Base-by-base conservation (phyloP, 1,140 invertebrate genomes). In the Tetramorium parvispinum region DNA sequence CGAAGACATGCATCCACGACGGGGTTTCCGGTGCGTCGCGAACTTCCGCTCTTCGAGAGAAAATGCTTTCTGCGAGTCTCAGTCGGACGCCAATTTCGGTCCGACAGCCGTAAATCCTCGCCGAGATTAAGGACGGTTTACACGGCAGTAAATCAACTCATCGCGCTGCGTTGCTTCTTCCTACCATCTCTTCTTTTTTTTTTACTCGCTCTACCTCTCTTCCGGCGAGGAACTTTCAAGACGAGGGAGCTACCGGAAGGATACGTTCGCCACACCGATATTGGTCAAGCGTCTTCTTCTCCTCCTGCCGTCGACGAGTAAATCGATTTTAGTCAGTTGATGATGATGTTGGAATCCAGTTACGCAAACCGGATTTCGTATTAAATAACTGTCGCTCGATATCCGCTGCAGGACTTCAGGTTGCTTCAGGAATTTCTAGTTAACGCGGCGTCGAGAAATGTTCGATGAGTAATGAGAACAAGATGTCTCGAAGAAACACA, bases 351-450 rank as follows among this genome's bases (percentile, higher is more conserved):
- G 86, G 86, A 94, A 94, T 94, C 77, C 89, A 93, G 91, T 94
- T 94, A 94, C 83, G 91, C 85, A 93, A 94, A 94, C 91, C 91
- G 87, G 90, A 94, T 94, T 94, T 93, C 90, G 71, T 89, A 92
- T 93, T 92, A 93, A 93, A 93, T 93, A 94, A 94, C 93, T 92
- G 90, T 92, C 91, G 92, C 40, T 90, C 88, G 87, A 75, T 66
- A 57, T 68, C 5, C 21, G 57, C 21, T 59, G 66, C 37, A 18
- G 65, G 37, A 70, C 68, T 83, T 73, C 24, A 18, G 51, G 57
- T 24, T 63, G 57, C 13, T 77, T 81, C 40, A 55, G 53, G n/a
- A 59, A 71, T 82, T 71, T 82, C 66, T 46, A 82, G 65, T 75
- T 83, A 83, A 73, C 40, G 40, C 40, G 18, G 13, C 46, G 4